Conservation (phyloP, 2,888 invertebrate genomes). For the Hirtodrosophila alboralis region DNA sequence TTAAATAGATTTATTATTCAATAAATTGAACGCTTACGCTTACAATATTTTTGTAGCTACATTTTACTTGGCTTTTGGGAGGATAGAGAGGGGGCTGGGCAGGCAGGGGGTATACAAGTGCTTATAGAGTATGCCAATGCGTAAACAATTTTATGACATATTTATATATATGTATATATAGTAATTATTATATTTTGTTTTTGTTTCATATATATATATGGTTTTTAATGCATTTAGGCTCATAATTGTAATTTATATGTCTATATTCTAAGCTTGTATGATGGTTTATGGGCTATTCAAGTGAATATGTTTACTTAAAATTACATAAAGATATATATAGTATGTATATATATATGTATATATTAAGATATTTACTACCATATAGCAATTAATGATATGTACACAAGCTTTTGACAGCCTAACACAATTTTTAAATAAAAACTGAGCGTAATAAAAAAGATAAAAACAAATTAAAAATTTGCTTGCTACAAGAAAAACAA, state of each 20-base stretch:
- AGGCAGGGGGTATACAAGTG: no score
- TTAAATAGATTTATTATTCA: slow-evolving; percentile 77
- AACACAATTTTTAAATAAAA: slow-evolving; percentile 36
- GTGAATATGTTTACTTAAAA: slow-evolving; percentile 42
- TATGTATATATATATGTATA: slow-evolving; percentile 5
- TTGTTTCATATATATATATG: no score
- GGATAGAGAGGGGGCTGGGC: not conserved
- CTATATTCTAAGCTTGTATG: slow-evolving; percentile 41
- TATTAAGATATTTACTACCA: slow-evolving; percentile 44
- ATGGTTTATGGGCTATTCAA: slow-evolving; percentile 19
- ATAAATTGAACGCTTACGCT: slow-evolving; percentile 73
- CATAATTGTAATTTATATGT: slow-evolving; percentile 43
- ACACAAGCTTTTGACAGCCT: slow-evolving; percentile 64
- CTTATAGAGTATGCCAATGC: slow-evolving; percentile 16
- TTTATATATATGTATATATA: slow-evolving; percentile 17
- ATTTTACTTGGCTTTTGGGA: slow-evolving; percentile 36
- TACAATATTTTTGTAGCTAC: slow-evolving; percentile 60
- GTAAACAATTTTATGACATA: slow-evolving; percentile 34
- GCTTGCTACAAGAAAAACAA: slow-evolving; percentile 39
- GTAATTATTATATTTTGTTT: slow-evolving; percentile 14
- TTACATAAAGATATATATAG: slow-evolving; percentile 43
- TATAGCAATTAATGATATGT: slow-evolving; percentile 65
- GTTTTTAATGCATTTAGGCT: slow-evolving; percentile 48
- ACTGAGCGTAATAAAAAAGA: slow-evolving; percentile 9
- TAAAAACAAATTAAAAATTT: slow-evolving; percentile 17